Base-by-base conservation (phyloP, 2,888 invertebrate species). In the Phaonia tiefii region DNA sequence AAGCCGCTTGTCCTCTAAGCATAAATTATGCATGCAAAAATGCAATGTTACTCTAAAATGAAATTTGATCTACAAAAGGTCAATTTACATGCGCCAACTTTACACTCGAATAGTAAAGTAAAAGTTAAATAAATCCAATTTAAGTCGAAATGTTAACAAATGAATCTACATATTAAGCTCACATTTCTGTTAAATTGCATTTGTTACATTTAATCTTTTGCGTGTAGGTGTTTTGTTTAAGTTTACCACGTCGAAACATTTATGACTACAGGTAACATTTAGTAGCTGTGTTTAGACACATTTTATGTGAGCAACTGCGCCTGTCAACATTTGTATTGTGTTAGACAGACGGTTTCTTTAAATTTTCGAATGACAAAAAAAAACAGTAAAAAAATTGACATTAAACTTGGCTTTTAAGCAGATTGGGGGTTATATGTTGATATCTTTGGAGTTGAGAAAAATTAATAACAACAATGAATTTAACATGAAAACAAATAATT, bases 321-420 rank as follows among this genome's bases (percentile, higher is more conserved):
- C 72, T 75, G 69, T 72, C 79, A 74, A 31, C 63, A 63, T 42
- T n/a, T n/a, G 4, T 15, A 31, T 58, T 26, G 60, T 1, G 11
- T 37, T 42, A 13, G 31, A 31, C 31, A n/a, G 42, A 63, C 54
- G 51, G 20, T 60, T 39, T 60, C 20, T 60, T 17, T 31, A 42
- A 63, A 72, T 37, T 31, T 51, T 69, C 54, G 31, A 31, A 31
- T 31, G 31, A 3, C 31, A 31, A 3, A 31, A 31, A 31, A 31
- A 31, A 31, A 31, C 5, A n/a, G 60, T 63, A 22, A 17, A 54
- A 8, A 31, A 31, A 31, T 63, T 75, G 79, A 80, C 79, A 80
- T 80, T 80, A 80, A 80, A 75, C 69, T 80, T 75, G 72, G 67
- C 75, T 71, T 69, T 60, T n/a, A 20, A 63, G 39, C 39, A 63